Conservation (phyloP, 1,140 invertebrate genomes). For the Drosophila ercepeae region DNA sequence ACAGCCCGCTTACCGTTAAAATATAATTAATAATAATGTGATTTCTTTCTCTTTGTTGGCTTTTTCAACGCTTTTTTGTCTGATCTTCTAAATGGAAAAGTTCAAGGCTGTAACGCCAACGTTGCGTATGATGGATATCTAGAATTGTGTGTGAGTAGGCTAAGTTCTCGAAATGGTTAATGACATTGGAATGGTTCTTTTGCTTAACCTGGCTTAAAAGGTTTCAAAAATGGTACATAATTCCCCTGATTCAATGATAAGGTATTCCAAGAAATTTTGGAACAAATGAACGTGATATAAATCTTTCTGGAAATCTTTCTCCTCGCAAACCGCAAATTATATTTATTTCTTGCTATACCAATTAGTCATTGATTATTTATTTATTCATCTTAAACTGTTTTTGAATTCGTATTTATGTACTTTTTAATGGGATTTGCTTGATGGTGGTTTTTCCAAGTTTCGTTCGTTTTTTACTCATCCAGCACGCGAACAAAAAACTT, state of each 20-base stretch:
- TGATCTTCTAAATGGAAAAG: conserved; percentile 28
- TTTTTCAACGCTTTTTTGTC: neutral
- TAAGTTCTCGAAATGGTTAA: conserved; percentile 26
- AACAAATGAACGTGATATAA: neutral
- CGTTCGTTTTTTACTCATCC: conserved; percentile 11
- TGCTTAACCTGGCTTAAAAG: neutral
- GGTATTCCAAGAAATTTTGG: neutral
- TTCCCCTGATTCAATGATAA: neutral
- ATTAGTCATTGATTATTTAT: conserved; percentile 41
- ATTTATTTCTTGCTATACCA: conserved; percentile 36
- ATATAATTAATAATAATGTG: conserved; percentile 70
- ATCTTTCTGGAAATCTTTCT: conserved; percentile 3
- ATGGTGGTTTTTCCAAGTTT: conserved; percentile 7
- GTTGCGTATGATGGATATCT: conserved; percentile 48
- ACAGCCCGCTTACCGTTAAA: conserved; percentile 66
- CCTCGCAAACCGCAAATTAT: neutral
- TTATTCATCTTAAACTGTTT: conserved; percentile 15
- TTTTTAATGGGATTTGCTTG: conserved; percentile 31
- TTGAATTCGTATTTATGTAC: conserved; percentile 18
- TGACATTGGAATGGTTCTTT: neutral
- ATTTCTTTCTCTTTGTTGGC: conserved; percentile 39
- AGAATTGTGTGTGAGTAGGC: conserved; percentile 65
- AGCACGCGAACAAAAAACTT: conserved; percentile 34
- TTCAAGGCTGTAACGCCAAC: conserved; percentile 64
- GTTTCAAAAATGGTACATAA: neutral